Evolutionary conservation across 2,113 vertebrate species (phyloP), one percentile per base, ranked within the genome.

Genomic region (Oryzias woworae): DNA sequence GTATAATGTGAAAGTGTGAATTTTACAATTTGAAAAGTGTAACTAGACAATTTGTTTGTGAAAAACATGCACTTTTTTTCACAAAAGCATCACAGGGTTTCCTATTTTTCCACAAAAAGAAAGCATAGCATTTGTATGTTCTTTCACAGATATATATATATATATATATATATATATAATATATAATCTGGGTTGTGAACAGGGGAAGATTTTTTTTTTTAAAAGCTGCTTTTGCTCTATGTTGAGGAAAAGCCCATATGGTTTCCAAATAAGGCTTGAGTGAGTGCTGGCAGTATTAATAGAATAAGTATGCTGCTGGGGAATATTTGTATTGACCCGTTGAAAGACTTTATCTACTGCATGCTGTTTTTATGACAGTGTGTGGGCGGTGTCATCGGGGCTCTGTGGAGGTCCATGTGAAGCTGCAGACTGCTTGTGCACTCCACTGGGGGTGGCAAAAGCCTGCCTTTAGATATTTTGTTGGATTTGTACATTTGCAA

Each of bases 251-350:
- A 83, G 60, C 74, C 69, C 74, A 52, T 65, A 53, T 22, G 54
- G 55, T 76, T 75, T 80, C 80, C 84, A 85, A 88, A 90, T 85
- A 89, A 87, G 87, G 86, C 43, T 50, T 70, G 43, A 1, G 43
- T 61, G 65, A 80, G 77, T 22, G 51, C 67, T 6, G 46, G 67
- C 57, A 43, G 71, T 88, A 88, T 89, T 91, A 89, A 90, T 87
- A 90, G 85, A 84, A 75, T 54, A 71, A 64, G 69, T 46, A 67
- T 72, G 65, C 73, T 81, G 77, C 75, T 66, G 68, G 68, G 84
- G 72, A 83, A 82, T 89, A 81, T 88, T 86, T 88, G 81, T 86
- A 83, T 90, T 87, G 86, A 85, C 80, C 70, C 74, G 56, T 18
- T 81, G 78, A 74, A 77, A 77, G 81, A 72, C 77, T 86, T 69